Conservation (phyloP, 2,113 vertebrate species). For the Megaptera novaeangliae region DNA sequence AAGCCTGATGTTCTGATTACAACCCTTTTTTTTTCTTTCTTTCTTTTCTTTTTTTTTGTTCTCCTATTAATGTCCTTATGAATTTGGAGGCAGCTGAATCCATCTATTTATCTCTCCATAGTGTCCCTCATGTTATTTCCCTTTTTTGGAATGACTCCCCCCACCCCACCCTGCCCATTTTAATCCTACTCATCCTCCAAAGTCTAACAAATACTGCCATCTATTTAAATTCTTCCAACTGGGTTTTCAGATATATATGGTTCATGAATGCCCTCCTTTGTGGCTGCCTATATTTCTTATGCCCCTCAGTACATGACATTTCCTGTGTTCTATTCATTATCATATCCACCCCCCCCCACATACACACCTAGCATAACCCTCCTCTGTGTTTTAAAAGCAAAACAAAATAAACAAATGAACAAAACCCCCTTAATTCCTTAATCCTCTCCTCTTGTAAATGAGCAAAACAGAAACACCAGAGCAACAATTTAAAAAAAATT, state of each 20-base stretch:
- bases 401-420: too few species aligned
- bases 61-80: neutral
- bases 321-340: neutral
- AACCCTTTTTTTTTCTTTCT: neutral
- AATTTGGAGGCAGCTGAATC: neutral
- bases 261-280: neutral
- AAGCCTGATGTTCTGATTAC: neutral
- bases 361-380: neutral
- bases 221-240: neutral
- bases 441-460: neutral
- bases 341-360: neutral
- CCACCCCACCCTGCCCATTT: neutral
- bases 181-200: neutral
- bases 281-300: neutral
- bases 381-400: neutral
- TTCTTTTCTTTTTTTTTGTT: neutral
- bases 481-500: neutral
- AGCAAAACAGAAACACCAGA: neutral
- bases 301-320: neutral
- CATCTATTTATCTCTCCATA: neutral
- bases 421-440: neutral
- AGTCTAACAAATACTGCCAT: neutral
- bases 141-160: neutral
- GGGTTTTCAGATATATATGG: neutral
- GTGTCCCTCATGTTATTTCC: neutral